Base-by-base conservation (phyloP, 2,888 invertebrate species). In the Erpobdella octoculata region DNA sequence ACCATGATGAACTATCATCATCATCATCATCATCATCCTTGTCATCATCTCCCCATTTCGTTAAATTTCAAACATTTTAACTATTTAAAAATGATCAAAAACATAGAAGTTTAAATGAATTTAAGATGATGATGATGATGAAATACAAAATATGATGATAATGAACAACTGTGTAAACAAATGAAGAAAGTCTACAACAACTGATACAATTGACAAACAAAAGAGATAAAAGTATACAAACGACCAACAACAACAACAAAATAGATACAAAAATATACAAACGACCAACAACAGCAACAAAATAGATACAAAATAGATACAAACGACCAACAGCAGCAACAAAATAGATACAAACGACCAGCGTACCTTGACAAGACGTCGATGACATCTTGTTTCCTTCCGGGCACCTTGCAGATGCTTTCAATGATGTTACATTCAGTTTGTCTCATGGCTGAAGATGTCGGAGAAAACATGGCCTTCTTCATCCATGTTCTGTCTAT, bases 401-500 rank as follows among this genome's bases (percentile, higher is more conserved):
- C 79, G 6, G 80, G 78, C 53, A 76, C 73, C 75, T 81, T 88
- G 78, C 92, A 91, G 59, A 93, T 86, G 1, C 90, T 89, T 81
- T 91, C 91, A 28, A 94, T 87, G 85, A 94, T 89, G 80, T 90
- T 90, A 78, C 93, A 93, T 12, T 92, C 91, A 41, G 93, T 89
- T 83, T 92, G 90, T 33, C 95, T 87, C 0, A 93, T 92, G 75
- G 92, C 88, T 68, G 92, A 87, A 0, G 93, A 94, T 80, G 92
- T 91, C 0, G 91, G 89, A 84, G 93, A 93, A 83, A 95, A 95
- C 78, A 95, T 86, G 8, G 94, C 90, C n/a, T 90, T 90, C 76
- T 91, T 90, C 73, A 95, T 85, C 95, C 95, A 95, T 0, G 90
- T 89, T 53, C 89, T 88, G 77, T 89, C 88, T 61, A 88, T 87